Conservation (phyloP, 2,888 invertebrate genomes). For the Synanthedon myopaeformis region DNA sequence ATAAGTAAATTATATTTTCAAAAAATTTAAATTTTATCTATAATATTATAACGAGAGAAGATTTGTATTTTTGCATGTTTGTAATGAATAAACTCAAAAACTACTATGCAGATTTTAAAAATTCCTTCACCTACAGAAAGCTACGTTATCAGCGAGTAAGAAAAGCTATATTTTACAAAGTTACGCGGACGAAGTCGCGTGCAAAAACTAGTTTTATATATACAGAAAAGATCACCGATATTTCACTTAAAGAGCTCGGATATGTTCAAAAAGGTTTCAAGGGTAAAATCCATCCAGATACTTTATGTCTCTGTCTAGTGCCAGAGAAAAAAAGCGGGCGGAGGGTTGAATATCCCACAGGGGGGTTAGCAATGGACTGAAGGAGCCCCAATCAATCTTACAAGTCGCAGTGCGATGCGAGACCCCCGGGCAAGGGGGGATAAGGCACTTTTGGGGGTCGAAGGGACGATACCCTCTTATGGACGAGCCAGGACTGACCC, state of each 20-base stretch:
- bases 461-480: slow-evolving; percentile 66
- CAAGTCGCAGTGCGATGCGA: slow-evolving; percentile 56
- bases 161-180: no score
- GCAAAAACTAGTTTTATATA: no score
- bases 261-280: not conserved
- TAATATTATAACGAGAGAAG: no score
- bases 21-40: no score
- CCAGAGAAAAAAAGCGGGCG: slow-evolving; percentile 58
- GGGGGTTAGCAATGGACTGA: slow-evolving; percentile 66
- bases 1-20: no score
- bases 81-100: no score
- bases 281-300: slow-evolving; percentile 28
- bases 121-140: no score
- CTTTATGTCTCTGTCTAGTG: slow-evolving; percentile 37
- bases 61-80: no score
- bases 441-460: slow-evolving; percentile 45
- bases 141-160: no score
- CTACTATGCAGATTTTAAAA: no score
- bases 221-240: not conserved
- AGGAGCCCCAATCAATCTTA: slow-evolving; percentile 73
- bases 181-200: no score
- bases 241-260: not conserved
- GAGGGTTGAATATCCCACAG: slow-evolving; percentile 61
- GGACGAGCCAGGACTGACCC: slow-evolving; percentile 57
- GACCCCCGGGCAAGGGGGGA: slow-evolving; percentile 21